These are phyloP conservation scores for Dusona sp. DNA, from an alignment of 2,888 invertebrate species.

Conservation along the genomic window DNA sequence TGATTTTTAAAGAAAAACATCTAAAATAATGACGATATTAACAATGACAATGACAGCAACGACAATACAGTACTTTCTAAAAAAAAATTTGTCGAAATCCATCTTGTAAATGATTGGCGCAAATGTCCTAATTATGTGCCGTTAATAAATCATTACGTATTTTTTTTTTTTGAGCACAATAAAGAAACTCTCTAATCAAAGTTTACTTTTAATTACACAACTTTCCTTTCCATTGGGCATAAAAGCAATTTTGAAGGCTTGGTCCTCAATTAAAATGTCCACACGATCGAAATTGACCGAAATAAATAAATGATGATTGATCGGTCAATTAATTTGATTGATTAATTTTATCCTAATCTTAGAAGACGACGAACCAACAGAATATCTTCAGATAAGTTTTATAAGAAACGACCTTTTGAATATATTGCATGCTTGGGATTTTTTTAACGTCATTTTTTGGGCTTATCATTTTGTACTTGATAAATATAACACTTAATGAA, in stretches of 20 bases:
- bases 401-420: not conserved
- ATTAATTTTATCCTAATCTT: not conserved
- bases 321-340: conserved; percentile 9
- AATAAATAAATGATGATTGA: not conserved
- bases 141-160: not conserved
- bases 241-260: not conserved
- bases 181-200: not conserved
- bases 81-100: not conserved
- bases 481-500: not conserved
- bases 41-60: not conserved
- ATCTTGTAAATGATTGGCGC: not conserved
- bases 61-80: not conserved
- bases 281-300: not conserved
- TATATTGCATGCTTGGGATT: not conserved
- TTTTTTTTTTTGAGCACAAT: not conserved
- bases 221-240: not conserved
- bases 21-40: not conserved
- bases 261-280: not conserved
- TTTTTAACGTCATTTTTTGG: not conserved
- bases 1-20: not conserved
- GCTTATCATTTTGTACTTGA: not conserved
- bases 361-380: not conserved
- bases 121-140: not conserved
- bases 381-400: not conserved
- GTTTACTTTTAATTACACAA: not conserved